A percentile compares a stretch with the other conserved stretches of the same genome.
Evolutionary conservation across 2,888 invertebrate species (phyloP).

Genomic region (Euproctis similis): DNA sequence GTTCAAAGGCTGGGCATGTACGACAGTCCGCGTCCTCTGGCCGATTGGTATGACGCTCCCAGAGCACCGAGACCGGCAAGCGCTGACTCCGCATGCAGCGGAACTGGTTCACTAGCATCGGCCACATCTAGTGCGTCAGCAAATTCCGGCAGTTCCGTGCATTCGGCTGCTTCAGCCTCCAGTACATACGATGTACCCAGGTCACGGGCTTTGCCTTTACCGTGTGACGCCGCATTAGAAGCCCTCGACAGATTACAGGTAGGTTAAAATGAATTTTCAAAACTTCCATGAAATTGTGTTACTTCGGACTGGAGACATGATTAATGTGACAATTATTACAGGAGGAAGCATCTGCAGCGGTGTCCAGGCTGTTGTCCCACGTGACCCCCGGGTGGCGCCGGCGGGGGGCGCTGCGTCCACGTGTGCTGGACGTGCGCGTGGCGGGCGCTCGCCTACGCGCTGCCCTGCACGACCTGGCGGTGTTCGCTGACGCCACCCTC

Average conservation of each 20-base stretch:
- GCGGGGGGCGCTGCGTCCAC: conserved; percentile 84
- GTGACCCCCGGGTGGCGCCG: conserved; percentile 89
- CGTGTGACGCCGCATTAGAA: conserved; percentile 68
- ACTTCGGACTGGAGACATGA: too few species aligned
- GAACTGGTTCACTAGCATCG: conserved; percentile 68
- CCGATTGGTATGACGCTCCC: conserved; percentile 68
- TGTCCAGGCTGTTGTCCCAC: conserved; percentile 81
- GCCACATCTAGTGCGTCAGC: conserved; percentile 68
- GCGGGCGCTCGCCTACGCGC: conserved; percentile 86
- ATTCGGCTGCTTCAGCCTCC: conserved; percentile 61
- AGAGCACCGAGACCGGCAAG: conserved; percentile 69
- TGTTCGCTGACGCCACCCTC: conserved; percentile 91
- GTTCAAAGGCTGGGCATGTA: conserved; percentile 84
- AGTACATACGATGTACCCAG: conserved; percentile 69
- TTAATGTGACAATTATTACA: too few species aligned
- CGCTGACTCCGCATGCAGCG: conserved; percentile 75
- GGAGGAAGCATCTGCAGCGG: conserved; percentile 87
- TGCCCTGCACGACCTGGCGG: conserved; percentile 89
- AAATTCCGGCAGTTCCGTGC: conserved; percentile 64
- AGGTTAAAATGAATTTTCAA: conserved; percentile 65
- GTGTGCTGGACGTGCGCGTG: conserved; percentile 88
- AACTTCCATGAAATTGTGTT: too few species aligned
- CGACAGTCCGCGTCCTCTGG: conserved; percentile 70
- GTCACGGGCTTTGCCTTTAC: conserved; percentile 61
- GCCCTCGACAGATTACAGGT: conserved; percentile 68